Base-by-base conservation (phyloP, 1,140 invertebrate species). In the Linepithema humile region DNA sequence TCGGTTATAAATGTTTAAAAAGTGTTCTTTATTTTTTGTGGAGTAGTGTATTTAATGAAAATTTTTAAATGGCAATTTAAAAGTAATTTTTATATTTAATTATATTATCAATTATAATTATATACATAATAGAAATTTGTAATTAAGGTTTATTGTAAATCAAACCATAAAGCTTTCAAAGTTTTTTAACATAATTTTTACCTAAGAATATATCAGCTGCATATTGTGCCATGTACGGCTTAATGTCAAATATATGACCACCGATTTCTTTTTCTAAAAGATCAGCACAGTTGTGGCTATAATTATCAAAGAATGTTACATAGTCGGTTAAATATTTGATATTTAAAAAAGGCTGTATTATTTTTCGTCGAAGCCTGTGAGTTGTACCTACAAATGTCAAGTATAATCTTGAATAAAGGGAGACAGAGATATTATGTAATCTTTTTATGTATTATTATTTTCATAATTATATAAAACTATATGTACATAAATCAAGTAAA, bases 281-380 rank as follows among this genome's bases (percentile, higher is more conserved):
- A 7, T 26, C 15, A 12, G 3, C 50, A 55, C 20, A 57, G 6
- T 4, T 3, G 43, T 72, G 55, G 7, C 69, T 72, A 23, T 53
- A 72, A 17, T 5, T 72, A 17, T 72, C 69, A 15, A 72, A 72
- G 23, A 10, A 23, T 23, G 20, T 72, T 38, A 72, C 12, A 55
- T 72, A 72, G 35, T 72, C 20, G 12, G 7, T 48, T 55, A 72
- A 57, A 72, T 38, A n/a, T 7, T 72, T 72, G 0, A 10, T 15
- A 15, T 57, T 55, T 20, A 72, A 10, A 5, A 55, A 20, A 0
- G 32, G 15, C 3, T 72, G 12, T 72, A 72, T 38, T 17, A 38
- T 23, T 72, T 72, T 72, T 38, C 69, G 69, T 4, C 69, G 69
- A 35, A 55, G 10, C 20, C 5, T 55, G 15, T 72, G 69, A 72